Evolutionary conservation across 1,140 invertebrate species (phyloP).

Genomic region (Brachionus rubens): DNA sequence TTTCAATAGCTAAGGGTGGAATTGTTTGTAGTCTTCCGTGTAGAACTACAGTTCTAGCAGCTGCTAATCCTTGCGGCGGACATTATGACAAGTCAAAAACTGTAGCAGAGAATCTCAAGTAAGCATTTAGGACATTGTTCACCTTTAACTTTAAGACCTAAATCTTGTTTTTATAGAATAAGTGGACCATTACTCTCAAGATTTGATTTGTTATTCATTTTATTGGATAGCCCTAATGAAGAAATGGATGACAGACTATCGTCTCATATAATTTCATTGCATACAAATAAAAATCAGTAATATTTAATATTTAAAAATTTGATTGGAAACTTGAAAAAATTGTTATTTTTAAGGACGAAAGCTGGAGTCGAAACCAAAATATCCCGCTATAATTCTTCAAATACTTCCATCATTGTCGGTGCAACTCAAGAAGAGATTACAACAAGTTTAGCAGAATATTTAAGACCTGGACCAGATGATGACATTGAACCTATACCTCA

Average conservation of each 20-base stretch:
- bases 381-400: background rate
- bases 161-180: no score
- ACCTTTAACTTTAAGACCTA: background rate
- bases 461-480: conserved; percentile 66
- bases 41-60: conserved; percentile 78
- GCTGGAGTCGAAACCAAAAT: no score
- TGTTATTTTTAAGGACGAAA: no score
- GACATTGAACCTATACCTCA: conserved; percentile 71
- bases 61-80: conserved; percentile 82
- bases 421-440: conserved; percentile 48
- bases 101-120: conserved; percentile 81
- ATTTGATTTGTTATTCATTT: conserved; percentile 87
- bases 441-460: conserved; percentile 63
- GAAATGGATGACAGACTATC: conserved; percentile 73
- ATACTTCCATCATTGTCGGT: conserved; percentile 20
- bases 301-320: background rate
- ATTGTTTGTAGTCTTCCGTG: conserved; percentile 69
- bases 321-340: no score
- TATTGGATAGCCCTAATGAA: conserved; percentile 80
- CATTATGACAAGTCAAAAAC: conserved; percentile 83
- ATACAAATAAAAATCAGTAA: conserved; percentile 58
- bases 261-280: conserved; percentile 75
- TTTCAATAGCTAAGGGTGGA: conserved; percentile 80
- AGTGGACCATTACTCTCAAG: conserved; percentile 78
- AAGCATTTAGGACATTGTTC: conserved; percentile 16